Base-by-base conservation (phyloP, 2,888 invertebrate species). In the Drosophila vallismaia region DNA sequence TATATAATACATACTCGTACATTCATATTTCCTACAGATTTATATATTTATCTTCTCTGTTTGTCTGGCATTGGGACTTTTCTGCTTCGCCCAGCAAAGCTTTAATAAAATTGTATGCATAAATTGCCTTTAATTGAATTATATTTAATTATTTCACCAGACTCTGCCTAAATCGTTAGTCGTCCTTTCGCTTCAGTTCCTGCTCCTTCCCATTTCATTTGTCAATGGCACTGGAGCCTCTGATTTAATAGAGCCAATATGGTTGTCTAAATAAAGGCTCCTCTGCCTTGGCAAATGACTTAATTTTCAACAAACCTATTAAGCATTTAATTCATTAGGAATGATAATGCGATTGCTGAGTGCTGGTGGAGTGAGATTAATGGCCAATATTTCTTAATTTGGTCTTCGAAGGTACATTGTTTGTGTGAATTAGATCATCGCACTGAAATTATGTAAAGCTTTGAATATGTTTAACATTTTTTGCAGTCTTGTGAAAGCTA, bases 41-140 rank as follows among this genome's bases (percentile, higher is more conserved):
- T 24, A 46, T 55, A 33, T n/a, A 33, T 36, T 33, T 24, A 28
- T 48, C 36, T 48, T 10, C 26, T 28, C 24, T 48, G 52, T 28
- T 29, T 48, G 33, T 28, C 52, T 62, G 40, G 28, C 46, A 38
- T n/a, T 48, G 46, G 14, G 38, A 60, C 52, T 52, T n/a, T 19
- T 48, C 52, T 9, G 14, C 44, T 38, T 31, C 10, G 19, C 8
- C 12, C 31, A 19, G 40, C 64, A 14, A 9, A 19, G 58, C 54
- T 45, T 64, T 57, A 48, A 71, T 78, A 67, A 57, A 58, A 74
- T 67, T 71, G 49, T 54, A 44, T 52, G 63, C 48, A 67, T 81
- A 67, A 76, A 70, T 62, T 64, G 56, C 31, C 52, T 78, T 57
- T 71, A 57, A 69, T 79, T 79, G 9, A 71, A 79, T 71, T 74